A percentile compares a stretch with the other conserved stretches of the same genome.
Evolutionary conservation across 2,888 invertebrate genomes (phyloP).

Genomic region (Pycnomerus fuliginosus): DNA sequence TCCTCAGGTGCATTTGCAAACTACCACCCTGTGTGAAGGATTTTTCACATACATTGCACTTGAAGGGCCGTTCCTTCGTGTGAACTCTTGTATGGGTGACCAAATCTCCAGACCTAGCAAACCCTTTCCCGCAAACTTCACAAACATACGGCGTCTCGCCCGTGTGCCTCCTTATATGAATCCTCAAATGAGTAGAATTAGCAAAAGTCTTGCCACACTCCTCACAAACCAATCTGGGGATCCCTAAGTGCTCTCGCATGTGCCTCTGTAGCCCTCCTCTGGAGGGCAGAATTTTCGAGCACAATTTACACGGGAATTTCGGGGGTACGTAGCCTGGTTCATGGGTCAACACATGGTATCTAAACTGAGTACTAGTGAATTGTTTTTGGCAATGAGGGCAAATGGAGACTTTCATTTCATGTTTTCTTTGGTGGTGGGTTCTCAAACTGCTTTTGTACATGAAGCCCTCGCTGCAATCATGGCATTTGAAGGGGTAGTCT

Average conservation of each 20-base stretch:
- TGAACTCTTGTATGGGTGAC: conserved; percentile 4
- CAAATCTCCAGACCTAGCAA: background rate
- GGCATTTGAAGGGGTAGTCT: background rate
- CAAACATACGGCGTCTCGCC: conserved; percentile 54
- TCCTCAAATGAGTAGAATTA: background rate
- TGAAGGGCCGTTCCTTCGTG: conserved; percentile 29
- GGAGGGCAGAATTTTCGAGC: background rate
- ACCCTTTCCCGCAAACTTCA: conserved; percentile 67
- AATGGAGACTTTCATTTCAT: background rate
- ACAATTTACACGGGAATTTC: background rate
- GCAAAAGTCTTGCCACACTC: background rate
- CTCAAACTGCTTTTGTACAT: background rate
- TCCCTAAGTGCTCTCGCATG: background rate
- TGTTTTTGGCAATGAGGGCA: no score
- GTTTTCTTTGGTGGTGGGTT: background rate
- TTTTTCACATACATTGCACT: conserved; percentile 26
- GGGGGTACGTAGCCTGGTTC: background rate
- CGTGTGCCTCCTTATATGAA: background rate
- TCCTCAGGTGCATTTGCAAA: conserved; percentile 52
- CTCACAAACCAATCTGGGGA: background rate
- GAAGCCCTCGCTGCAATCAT: background rate
- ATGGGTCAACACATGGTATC: background rate
- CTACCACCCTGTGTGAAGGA: conserved; percentile 4
- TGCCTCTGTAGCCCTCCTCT: background rate
- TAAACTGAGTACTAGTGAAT: no score